Evolutionary conservation across 64 coral and sea anemone species (phyloP), one percentile per base, ranked within the genome.

Genomic region (Cladopsammia gracilis): DNA sequence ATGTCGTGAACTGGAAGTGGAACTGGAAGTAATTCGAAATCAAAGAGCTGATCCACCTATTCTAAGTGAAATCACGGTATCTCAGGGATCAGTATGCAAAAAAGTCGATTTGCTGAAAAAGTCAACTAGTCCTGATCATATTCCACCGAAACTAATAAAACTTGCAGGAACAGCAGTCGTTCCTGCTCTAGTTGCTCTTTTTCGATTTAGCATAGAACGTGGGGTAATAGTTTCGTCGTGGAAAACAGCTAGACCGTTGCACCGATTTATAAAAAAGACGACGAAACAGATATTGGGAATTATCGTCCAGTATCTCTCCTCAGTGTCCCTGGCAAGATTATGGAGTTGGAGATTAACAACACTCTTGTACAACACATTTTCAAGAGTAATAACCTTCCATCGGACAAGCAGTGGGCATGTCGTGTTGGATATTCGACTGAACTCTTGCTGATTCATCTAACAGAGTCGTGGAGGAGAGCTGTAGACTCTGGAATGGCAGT

Each of bases 231-330:
- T 54, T 54, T 54, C 0, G 52, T 2, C 52, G 52, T 88, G 70
- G 86, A 88, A 88, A 52, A 58, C 45, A 42, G 70, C 71, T 24
- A 74, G 86, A n/a, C 60, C n/a, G n/a, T 89, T 24, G 76, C 22
- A 18, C 73, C 87, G 16, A 20, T 88, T 34, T 72, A 58, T 46
- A 88, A 88, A 71, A 88, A 60, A 26, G 70, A 88, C 25, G 66
- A 76, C n/a, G 71, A 89, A 66, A 56, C 86, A 22, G 86, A 88
- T 14, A 76, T 48, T 16, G 86, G 86, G 24, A 88, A 76, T 76
- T 88, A 88, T 57, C 86, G 86, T 44, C 71, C 71, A 3, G 64
- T 87, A 3, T 72, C 65, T 18, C 68, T 87, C 15, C 64, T 87
- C 10, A 88, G 71, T 53, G 72, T 89, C 49, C 87, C 56, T 62